Evolutionary conservation across 2,888 invertebrate species (phyloP), one percentile per base, ranked within the genome.

Genomic region (Pteria penguin): DNA sequence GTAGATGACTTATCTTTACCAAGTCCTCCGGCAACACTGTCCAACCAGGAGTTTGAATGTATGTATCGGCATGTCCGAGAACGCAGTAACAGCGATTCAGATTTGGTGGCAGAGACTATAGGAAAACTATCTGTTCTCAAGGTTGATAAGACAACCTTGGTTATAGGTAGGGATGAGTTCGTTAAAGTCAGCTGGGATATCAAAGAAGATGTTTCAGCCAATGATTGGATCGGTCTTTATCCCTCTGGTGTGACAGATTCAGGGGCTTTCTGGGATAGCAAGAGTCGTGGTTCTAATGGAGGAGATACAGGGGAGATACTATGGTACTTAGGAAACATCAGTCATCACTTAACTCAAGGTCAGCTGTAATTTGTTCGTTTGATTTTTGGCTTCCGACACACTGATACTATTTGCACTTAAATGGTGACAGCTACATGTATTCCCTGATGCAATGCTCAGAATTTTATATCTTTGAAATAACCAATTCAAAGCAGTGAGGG

Each of bases 211-310:
- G 89, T 90, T 5, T 88, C 88, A 22, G 87, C 90, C 14, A 87
- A 89, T 61, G 93, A 93, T 82, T 93, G 92, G 92, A 92, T 93
- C 73, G 93, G 92, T 18, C 87, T 93, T 24, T 93, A 91, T 83
- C 87, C 87, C 61, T 83, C 87, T 81, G 92, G 92, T 52, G 88
- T 86, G 74, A 84, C 76, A 22, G 88, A 91, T 75, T 87, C 91
- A 4, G 88, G 86, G 4, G 87, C 89, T 70, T 92, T 89, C 78
- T 82, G 92, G 82, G 92, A 92, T 78, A 90, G 90, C 76, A 91
- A 91, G 80, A 91, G 86, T 60, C 86, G 90, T 65, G 91, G 92
- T 36, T 88, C 87, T 27, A 89, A 88, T 81, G 91, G 91, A 2
- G 87, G 90, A 29, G 86, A 89, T 72, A 88, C 83, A 62, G 92